A percentile compares a stretch with the other conserved stretches of the same genome.
phyloP scores from a whole-genome alignment of 2,113 vertebrate genomes.

The Bostrychus sinensis region DNA sequence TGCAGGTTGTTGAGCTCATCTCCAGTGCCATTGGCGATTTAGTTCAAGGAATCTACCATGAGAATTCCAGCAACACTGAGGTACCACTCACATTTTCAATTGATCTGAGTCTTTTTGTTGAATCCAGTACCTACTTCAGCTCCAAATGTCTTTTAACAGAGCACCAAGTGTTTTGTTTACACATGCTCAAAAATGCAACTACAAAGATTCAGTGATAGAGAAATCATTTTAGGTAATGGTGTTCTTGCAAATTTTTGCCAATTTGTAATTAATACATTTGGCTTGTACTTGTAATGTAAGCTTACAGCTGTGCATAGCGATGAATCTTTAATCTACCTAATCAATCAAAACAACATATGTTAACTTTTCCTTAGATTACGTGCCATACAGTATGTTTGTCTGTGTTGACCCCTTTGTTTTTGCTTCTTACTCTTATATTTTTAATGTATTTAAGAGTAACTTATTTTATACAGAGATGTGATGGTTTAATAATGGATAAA shows the following conservation, averaged over 20 bases:
- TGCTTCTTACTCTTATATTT: background rate
- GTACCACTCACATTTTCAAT: constrained; percentile 68
- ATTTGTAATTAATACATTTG: constrained; percentile 3
- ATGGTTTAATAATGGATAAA: background rate
- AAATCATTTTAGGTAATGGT: background rate
- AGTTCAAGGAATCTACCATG: constrained; percentile 94
- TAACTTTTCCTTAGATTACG: background rate
- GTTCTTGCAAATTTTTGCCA: background rate
- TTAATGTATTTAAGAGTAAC: background rate
- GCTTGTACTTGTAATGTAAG: background rate
- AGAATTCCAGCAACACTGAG: constrained; percentile 84
- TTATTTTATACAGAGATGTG: background rate
- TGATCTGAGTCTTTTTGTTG: too few relatives aligned
- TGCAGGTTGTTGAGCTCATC: constrained; percentile 93
- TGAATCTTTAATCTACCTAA: constrained; percentile 1
- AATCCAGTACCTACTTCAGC: background rate
- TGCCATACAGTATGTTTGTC: background rate
- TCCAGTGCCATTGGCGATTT: constrained; percentile 96
- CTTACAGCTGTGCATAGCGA: constrained; percentile 11
- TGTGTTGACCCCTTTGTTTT: background rate
- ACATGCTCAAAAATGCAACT: background rate
- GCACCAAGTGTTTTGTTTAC: background rate
- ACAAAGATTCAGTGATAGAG: background rate
- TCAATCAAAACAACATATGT: constrained; percentile 21
- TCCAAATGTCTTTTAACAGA: background rate